Evolutionary conservation across 2,888 invertebrate genomes (phyloP), one percentile per base, ranked within the genome.

Genomic region (Hermaeophaga mercurialis): DNA sequence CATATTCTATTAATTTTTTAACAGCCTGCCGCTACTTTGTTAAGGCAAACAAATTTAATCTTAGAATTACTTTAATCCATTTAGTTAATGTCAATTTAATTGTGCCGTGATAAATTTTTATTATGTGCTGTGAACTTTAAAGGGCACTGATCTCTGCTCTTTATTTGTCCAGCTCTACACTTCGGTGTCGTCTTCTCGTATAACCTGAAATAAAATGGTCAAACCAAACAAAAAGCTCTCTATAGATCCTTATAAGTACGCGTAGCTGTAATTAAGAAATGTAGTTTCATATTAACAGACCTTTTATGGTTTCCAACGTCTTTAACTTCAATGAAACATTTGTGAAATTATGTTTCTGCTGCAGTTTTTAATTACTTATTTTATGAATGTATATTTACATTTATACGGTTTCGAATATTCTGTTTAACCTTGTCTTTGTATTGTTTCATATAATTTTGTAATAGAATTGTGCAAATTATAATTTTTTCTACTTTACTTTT

Each of bases 141-240:
- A 54, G 46, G 46, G 54, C 54, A 54, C 38, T 54, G 46, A 38
- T 45, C 54, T 46, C 31, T 39, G 12, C 2, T 8, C 17, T 19
- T 19, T 34, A 34, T 47, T 34, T 34, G 34, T 24, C 22, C 28
- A 14, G 1, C 14, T 36, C n/a, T 11, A 22, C 14, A 28, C 46
- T 47, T 47, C 5, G 8, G 1, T 17, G 12, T 3, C 8, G 11
- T 14, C 3, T 34, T 5, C 33, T 34, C 12, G 11, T 41, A 11
- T n/a, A 14, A 44, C 17, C 18, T 9, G 31, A 44, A 28, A 44
- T 44, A 3, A 31, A 41, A 12, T 41, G 7, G 14, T 6, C n/a
- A 14, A 18, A 18, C 28, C 31, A 7, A 17, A 44, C 17, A 31
- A 44, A 22, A 17, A 44, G 14, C 5, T 26, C 11, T 17, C 6